These are phyloP conservation scores for Coptodon rendalli DNA, from an alignment of 2,113 vertebrate genomes.

Conservation along the genomic window DNA sequence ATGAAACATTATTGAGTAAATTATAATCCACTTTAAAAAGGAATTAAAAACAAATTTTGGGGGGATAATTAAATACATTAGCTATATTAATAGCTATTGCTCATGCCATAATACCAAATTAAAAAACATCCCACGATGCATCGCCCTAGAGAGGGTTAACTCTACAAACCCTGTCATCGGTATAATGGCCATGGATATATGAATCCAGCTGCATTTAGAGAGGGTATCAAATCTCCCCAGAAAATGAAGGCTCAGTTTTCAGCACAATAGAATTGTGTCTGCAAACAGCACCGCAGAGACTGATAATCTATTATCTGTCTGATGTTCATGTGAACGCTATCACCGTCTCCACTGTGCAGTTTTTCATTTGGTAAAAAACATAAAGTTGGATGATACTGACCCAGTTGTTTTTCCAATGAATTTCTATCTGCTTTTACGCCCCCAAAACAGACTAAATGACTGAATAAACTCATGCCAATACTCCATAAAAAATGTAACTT, in stretches of 20 bases:
- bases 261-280: background rate
- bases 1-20: background rate
- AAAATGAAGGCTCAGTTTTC: background rate
- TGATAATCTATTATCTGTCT: background rate
- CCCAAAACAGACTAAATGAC: background rate
- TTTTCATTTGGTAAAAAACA: background rate
- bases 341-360: background rate
- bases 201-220: background rate
- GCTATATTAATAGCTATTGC: background rate
- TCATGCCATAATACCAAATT: background rate
- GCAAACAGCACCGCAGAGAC: background rate
- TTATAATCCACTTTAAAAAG: background rate
- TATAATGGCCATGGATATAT: background rate
- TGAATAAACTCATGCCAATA: background rate
- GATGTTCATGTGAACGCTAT: background rate
- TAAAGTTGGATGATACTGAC: background rate
- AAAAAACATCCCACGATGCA: background rate
- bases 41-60: background rate
- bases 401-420: background rate
- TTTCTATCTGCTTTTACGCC: background rate
- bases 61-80: fast-evolving
- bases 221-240: background rate
- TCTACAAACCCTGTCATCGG: background rate
- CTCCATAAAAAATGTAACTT: background rate
- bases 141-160: background rate